Percentiles rank a stretch among this genome's conserved stretches.
These are phyloP conservation scores for Rhombomys opimus DNA, from an alignment of 2,113 vertebrate genomes.

Conservation along the genomic window DNA sequence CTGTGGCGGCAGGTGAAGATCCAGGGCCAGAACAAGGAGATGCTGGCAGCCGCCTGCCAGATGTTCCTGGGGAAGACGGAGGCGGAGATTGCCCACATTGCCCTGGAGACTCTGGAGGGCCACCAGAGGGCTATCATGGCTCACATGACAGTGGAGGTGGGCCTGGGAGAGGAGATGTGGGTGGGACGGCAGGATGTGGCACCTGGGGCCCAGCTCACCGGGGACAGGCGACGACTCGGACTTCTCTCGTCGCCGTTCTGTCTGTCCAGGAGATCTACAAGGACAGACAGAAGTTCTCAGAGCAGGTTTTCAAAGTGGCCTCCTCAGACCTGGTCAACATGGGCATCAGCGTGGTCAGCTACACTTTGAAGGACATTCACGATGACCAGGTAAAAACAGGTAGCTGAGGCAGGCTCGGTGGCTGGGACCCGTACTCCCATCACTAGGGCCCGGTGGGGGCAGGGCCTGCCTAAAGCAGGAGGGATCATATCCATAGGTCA, in stretches of 20 bases:
- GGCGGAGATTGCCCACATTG: slow-evolving; percentile 92
- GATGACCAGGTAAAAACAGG: slow-evolving; percentile 92
- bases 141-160: slow-evolving; percentile 97
- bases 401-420: no score
- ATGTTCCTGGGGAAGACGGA: slow-evolving; percentile 98
- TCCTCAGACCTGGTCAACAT: slow-evolving; percentile 98
- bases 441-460: background rate
- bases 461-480: background rate
- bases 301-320: slow-evolving; percentile 97
- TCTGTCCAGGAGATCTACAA: slow-evolving; percentile 94
- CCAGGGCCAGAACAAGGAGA: slow-evolving; percentile 98
- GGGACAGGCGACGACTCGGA: background rate
- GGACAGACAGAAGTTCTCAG: slow-evolving; percentile 97
- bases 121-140: slow-evolving; percentile 98
- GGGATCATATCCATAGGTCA: background rate
- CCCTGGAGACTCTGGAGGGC: slow-evolving; percentile 96
- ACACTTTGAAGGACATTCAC: slow-evolving; percentile 96
- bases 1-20: slow-evolving; percentile 92
- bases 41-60: slow-evolving; percentile 96
- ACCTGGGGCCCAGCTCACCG: background rate
- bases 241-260: background rate
- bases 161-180: background rate
- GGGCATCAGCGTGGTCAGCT: slow-evolving; percentile 97
- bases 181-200: background rate
- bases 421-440: no score